Evolutionary conservation across 2,113 vertebrate genomes (phyloP), one percentile per base, ranked within the genome.

Genomic region (Myotis yumanensis): DNA sequence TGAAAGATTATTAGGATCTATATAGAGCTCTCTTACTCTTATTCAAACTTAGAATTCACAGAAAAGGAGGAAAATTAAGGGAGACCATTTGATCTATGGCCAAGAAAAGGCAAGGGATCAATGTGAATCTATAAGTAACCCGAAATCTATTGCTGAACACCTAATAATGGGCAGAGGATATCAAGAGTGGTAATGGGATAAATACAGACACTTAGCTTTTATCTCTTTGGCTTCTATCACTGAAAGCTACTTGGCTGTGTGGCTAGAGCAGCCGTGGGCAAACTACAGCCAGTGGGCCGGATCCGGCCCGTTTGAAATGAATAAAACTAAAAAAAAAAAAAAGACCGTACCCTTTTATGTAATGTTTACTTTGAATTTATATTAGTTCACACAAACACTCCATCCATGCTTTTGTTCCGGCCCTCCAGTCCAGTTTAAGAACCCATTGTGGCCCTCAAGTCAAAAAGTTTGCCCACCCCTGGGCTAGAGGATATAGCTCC

Each of bases 161-260:
- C n/a, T 68, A 90, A 76, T 66, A 86, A 89, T 22, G 7, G 79
- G 20, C 35, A 75, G 1, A 59, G 40, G 80, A 82, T 71, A 35
- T 48, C 14, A 37, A 79, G 91, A 71, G 62, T 81, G 52, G 76
- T 15, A n/a, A 11, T 2, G 1, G n/a, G 30, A 84, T 83, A 95
- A 95, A 96, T 95, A 46, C 43, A 93, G 64, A 90, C 28, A 73
- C 66, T 89, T 59, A n/a, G 28, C 5, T 72, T 95, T 93, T 86
- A 90, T 86, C 68, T 92, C 62, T 73, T 71, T 82, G 54, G 82
- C 43, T 89, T 88, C 75, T 68, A 30, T 91, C 52, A 30, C 71
- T 76, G 46, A 25, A 79, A 95, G 93, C 25, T 54, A 76, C 66
- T 85, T 83, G 51, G 48, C 32, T 94, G 9, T 57, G 4, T 89